Percentiles rank a stretch among this genome's conserved stretches.
Conservation (phyloP, 2,797 vertebrate genomes). For the Mareca penelope region DNA sequence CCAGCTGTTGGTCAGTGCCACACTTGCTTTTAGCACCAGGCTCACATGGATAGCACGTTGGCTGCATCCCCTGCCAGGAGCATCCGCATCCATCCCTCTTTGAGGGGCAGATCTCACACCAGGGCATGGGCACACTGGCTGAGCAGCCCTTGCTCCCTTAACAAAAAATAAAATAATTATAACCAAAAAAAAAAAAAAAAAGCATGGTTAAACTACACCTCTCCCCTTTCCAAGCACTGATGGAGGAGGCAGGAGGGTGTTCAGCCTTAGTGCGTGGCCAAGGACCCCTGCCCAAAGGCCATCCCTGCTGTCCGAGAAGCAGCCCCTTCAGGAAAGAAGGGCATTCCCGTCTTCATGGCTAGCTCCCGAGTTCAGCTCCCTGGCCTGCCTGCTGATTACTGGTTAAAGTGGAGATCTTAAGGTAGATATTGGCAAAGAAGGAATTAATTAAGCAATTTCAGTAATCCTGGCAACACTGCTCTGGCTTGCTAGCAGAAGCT, state of each 20-base stretch:
- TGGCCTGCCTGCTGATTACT: slow-evolving; percentile 16
- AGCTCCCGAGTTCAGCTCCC: not conserved
- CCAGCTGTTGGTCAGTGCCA: not conserved
- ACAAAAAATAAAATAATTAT: not conserved
- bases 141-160: not conserved
- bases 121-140: not conserved
- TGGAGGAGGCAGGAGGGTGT: not conserved
- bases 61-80: not conserved
- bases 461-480: slow-evolving; percentile 57
- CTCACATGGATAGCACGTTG: fast-evolving
- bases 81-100: not conserved
- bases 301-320: fast-evolving
- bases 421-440: slow-evolving; percentile 59
- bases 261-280: not conserved
- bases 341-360: not conserved
- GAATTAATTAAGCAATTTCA: slow-evolving; percentile 66
- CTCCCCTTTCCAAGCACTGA: not conserved
- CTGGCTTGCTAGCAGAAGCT: slow-evolving; percentile 53
- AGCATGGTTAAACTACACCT: not conserved
- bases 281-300: not conserved
- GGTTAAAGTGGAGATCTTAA: not conserved
- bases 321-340: not conserved
- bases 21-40: not conserved
- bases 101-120: not conserved
- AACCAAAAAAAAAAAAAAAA: not conserved